Evolutionary conservation across 2,797 vertebrate genomes (phyloP), one percentile per base, ranked within the genome.

Genomic region (Myiotriccus ornatus): DNA sequence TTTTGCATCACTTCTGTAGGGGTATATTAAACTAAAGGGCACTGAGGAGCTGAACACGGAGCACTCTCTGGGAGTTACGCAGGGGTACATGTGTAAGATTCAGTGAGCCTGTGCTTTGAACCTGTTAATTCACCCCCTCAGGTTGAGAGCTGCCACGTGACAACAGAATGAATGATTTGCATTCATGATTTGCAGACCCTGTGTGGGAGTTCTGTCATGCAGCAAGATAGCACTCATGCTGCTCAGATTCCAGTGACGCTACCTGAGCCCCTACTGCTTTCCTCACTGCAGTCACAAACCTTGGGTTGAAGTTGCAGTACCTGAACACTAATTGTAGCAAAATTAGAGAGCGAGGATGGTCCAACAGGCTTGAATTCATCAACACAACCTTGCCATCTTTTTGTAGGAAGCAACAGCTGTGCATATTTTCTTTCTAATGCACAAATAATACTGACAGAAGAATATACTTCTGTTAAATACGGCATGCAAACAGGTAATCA

Each of bases 361-460:
- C 77, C 57, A 39, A 17, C 43, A 7, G 37, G 24, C 35, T 53
- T 15, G 6, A 20, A 21, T 60, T 46, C 86, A 60, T 77, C 20
- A 5, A 37, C 71, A 22, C 0, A 0, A 27, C 60, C 6, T 8
- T 47, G 5, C 12, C 5, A 0, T 12, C 37, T 41, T 63, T 41
- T 59, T 27, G 56, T 24, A 44, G 70, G 62, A 69, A 67, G 44
- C 27, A 74, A 7, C 41, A n/a, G 21, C 34, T 43, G 13, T 10
- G 19, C 4, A 0, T 3, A 8, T 62, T 23, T 28, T 62, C 55
- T 53, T 65, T 62, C 20, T 49, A 39, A 46, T 46, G 11, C 43
- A 87, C 23, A 35, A 15, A 12, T 21, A 28, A 23, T 41, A 60
- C 3, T 23, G 59, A 43, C 22, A 30, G 64, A 78, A 84, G 28